Evolutionary conservation across 2,888 invertebrate genomes (phyloP).

Genomic region (Drosophila recens): DNA sequence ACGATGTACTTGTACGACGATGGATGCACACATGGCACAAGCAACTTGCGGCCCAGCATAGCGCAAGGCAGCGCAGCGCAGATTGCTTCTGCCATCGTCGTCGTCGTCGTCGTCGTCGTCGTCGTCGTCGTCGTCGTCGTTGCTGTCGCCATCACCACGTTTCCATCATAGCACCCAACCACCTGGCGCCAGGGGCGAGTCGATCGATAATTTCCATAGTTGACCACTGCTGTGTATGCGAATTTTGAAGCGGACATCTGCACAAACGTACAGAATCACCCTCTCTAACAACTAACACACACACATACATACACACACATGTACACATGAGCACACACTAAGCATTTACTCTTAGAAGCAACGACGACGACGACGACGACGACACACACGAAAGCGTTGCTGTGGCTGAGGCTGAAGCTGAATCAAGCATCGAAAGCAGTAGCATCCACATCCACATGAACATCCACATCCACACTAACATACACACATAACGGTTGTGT

Average conservation of each 20-base stretch:
- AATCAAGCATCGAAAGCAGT: slow-evolving; percentile 75
- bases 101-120: slow-evolving; percentile 42
- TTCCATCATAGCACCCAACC: slow-evolving; percentile 80
- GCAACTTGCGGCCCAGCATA: slow-evolving; percentile 65
- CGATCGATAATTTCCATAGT: slow-evolving; percentile 85
- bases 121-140: slow-evolving; percentile 42
- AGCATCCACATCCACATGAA: slow-evolving; percentile 49
- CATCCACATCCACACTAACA: slow-evolving; percentile 8
- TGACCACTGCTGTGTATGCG: slow-evolving; percentile 84
- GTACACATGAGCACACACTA: slow-evolving; percentile 59
- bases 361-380: slow-evolving; percentile 46
- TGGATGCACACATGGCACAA: slow-evolving; percentile 64
- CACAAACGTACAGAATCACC: slow-evolving; percentile 67
- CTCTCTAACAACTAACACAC: slow-evolving; percentile 49
- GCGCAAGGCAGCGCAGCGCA: slow-evolving; percentile 73
- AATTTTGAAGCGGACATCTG: slow-evolving; percentile 83
- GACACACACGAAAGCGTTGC: slow-evolving; percentile 36
- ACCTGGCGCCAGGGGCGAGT: slow-evolving; percentile 84
- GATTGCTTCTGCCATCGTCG: slow-evolving; percentile 74
- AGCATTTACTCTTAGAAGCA: slow-evolving; percentile 77
- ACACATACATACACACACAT: slow-evolving; percentile 35
- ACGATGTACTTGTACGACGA: slow-evolving; percentile 51
- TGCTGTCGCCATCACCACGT: slow-evolving; percentile 69
- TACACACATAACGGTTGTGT: slow-evolving; percentile 35
- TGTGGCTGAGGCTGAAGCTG: slow-evolving; percentile 65